Evolutionary conservation across 1,140 invertebrate genomes (phyloP), one percentile per base, ranked within the genome.

Genomic region (Scaptomyza montana): DNA sequence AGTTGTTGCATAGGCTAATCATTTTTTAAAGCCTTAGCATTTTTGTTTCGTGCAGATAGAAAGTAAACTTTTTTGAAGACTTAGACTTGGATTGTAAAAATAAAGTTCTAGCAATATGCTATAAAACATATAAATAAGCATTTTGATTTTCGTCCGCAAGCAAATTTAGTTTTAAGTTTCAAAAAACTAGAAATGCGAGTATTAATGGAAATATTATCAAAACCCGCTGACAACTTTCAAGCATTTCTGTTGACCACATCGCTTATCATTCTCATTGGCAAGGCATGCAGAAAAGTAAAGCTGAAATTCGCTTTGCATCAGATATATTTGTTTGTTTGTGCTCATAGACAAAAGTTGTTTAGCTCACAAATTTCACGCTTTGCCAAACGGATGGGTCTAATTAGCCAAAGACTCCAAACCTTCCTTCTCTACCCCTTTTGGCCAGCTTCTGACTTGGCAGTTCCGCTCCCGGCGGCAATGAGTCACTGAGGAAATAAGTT

Each of bases 291-390:
- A 55, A 5, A 28, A 30, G 39, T 13, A 5, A 46, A 33, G 7
- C 7, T 21, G 61, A 57, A 54, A 41, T 62, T 76, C 46, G 49
- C 82, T 89, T 82, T 89, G 63, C 59, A 82, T 87, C 78, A 67
- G 82, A 87, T 87, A 78, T 43, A n/a, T n/a, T 43, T 43, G 12
- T 36, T 36, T 36, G 33, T 36, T 56, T 36, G 12, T 25, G 39
- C 51, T 56, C 43, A 25, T 43, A 46, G 72, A 43, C 64, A 69
- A 85, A 86, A 81, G 66, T 81, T 86, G 74, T 77, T 62, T 78
- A 72, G 63, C 66, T 79, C 62, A 68, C 50, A 78, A 87, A 70
- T 70, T 80, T 70, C 75, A 79, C 69, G 78, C 82, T 74, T 68
- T 54, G 78, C 28, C 70, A 77, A 78, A 49, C 60, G 55, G 46